Evolutionary conservation across 2,797 vertebrate species (phyloP).

Genomic region (Clarias laeviceps): DNA sequence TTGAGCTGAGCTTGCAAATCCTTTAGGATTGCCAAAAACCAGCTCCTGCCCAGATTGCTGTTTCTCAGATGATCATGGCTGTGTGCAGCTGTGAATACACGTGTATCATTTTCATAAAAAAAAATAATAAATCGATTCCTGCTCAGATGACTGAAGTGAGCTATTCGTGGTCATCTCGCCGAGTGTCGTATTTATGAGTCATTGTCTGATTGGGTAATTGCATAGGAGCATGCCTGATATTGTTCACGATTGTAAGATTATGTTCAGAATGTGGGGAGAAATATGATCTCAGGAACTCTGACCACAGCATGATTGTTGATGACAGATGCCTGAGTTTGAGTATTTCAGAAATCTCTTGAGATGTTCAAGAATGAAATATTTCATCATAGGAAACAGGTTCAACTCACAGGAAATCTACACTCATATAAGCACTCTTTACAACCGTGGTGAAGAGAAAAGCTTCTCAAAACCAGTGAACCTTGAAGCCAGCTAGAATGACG

Average conservation of each 20-base stretch:
- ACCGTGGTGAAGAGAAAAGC: not conserved
- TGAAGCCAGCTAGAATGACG: not conserved
- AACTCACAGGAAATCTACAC: not conserved
- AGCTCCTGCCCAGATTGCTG: not conserved
- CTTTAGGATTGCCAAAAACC: not conserved
- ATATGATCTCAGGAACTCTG: not conserved
- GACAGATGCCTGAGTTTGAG: not conserved
- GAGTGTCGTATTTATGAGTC: not conserved
- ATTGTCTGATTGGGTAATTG: not conserved
- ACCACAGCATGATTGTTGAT: not conserved
- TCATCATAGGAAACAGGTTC: not conserved
- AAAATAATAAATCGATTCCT: not conserved
- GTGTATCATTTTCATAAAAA: not conserved
- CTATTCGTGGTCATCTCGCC: not conserved
- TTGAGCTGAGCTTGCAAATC: not conserved
- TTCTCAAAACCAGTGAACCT: not conserved
- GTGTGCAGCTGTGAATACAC: not conserved
- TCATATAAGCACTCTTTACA: not conserved
- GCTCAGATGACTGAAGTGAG: not conserved
- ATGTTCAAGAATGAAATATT: not conserved
- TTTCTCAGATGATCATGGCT: not conserved
- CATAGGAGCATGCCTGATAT: not conserved
- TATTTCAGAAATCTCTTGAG: not conserved
- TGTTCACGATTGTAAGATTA: not conserved
- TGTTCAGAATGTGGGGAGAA: not conserved